Conservation (phyloP, 2,113 vertebrate species). For the Myotis yumanensis region DNA sequence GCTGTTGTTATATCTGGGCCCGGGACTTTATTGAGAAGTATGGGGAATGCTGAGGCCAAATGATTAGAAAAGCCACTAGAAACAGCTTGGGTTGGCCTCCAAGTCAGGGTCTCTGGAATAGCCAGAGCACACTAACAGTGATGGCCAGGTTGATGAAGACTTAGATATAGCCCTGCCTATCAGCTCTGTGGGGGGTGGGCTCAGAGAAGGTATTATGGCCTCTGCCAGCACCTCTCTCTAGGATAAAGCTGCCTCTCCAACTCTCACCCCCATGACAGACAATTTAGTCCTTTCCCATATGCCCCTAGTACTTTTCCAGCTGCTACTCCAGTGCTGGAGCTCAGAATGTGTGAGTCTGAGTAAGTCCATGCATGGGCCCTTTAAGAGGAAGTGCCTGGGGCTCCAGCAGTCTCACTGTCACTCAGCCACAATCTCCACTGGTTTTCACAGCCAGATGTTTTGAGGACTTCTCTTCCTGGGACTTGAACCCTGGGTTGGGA, state of each 20-base stretch:
- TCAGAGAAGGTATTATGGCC: neutral
- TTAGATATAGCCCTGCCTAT: neutral
- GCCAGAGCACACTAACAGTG: neutral
- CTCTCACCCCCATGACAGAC: neutral
- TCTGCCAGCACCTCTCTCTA: neutral
- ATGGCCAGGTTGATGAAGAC: neutral
- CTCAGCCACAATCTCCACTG: neutral
- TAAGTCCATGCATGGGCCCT: neutral
- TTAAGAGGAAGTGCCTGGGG: neutral
- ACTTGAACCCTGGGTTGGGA: neutral
- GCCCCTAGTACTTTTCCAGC: neutral
- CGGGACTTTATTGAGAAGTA: neutral
- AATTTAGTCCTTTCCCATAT: neutral
- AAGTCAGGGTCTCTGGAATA: neutral
- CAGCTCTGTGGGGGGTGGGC: neutral
- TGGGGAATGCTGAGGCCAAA: neutral
- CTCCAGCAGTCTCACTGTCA: neutral
- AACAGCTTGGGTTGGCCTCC: neutral
- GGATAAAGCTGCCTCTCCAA: neutral
- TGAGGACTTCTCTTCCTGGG: neutral
- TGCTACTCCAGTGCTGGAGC: neutral
- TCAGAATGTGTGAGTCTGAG: neutral
- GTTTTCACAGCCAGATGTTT: neutral
- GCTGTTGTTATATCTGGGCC: neutral
- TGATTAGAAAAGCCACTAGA: neutral